Conservation (phyloP, 1,140 invertebrate genomes). For the Streblospio benedicti region DNA sequence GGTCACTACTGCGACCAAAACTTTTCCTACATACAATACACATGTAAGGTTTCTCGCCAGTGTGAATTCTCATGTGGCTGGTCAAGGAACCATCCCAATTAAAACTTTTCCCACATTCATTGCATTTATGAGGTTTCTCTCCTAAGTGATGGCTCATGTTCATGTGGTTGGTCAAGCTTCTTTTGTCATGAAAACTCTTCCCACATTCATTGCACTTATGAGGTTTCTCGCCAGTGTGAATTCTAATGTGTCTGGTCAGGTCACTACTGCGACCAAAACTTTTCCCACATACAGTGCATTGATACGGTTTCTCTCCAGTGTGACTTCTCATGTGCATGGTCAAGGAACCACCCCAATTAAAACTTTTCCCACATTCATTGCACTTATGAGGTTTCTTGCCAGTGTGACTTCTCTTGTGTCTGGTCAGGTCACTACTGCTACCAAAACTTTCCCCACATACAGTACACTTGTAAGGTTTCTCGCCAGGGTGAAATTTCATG, state of each 20-base stretch:
- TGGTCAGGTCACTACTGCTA: conserved; percentile 46
- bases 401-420: conserved; percentile 20
- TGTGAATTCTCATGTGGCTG: no score
- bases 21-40: no score
- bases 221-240: no score
- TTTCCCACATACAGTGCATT: conserved; percentile 80
- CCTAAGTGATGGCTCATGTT: no score
- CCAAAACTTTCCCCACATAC: conserved; percentile 78
- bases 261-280: conserved; percentile 83
- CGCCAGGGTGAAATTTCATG: conserved; percentile 25
- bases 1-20: no score
- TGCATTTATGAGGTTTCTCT: no score
- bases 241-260: conserved; percentile 90
- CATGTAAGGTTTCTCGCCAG: no score
- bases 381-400: conserved; percentile 51
- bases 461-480: conserved; percentile 23
- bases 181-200: no score
- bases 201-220: no score
- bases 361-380: conserved; percentile 86
- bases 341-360: conserved; percentile 68
- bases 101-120: no score
- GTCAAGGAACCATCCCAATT: no score
- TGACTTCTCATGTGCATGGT: conserved; percentile 74
- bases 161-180: no score
- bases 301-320: conserved; percentile 70